Evolutionary conservation across 1,140 invertebrate genomes (phyloP), one percentile per base, ranked within the genome.

Genomic region (Aradophagus sp.): DNA sequence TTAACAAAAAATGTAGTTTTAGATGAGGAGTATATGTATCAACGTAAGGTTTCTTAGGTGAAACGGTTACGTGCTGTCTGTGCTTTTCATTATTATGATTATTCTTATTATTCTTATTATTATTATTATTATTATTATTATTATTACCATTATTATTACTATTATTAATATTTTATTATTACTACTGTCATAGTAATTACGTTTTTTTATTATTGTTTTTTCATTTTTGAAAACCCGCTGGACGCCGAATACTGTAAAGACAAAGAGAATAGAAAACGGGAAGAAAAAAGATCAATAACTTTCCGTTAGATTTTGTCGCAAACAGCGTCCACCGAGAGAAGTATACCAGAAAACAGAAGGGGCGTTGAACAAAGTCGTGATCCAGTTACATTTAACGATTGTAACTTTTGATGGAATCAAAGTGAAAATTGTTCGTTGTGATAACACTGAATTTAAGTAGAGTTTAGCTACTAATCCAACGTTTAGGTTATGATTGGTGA

Each of bases 401-500:
- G 53, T 63, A 58, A 70, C 47, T 65, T 53, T 78, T 75, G 65
- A 84, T 77, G 66, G 76, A 84, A 82, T 80, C 80, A 82, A 84
- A 84, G 78, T 79, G 63, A 67, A 67, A 78, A 75, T 82, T 80
- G 74, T 82, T 84, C 81, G 78, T 84, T 84, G 82, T 84, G 82
- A 84, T 84, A 81, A 80, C 77, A 82, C 66, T 65, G 63, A 75
- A 73, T 75, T 75, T 77, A 77, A 55, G 47, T 76, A 76, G 70
- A 62, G 23, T 72, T 52, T 66, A 66, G 68, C 73, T 73, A 77
- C 52, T 61, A 70, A 59, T 70, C 59, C 35, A 39, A 71, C 59
- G 39, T 67, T 61, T 73, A 75, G 50, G 47, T 42, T 66, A 58
- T 12, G 26, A 50, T 38, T 58, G 55, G 56, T 45, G 62, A 31